phyloP scores from a whole-genome alignment of 2,888 invertebrate species.

The Scaeva pyrastri region DNA sequence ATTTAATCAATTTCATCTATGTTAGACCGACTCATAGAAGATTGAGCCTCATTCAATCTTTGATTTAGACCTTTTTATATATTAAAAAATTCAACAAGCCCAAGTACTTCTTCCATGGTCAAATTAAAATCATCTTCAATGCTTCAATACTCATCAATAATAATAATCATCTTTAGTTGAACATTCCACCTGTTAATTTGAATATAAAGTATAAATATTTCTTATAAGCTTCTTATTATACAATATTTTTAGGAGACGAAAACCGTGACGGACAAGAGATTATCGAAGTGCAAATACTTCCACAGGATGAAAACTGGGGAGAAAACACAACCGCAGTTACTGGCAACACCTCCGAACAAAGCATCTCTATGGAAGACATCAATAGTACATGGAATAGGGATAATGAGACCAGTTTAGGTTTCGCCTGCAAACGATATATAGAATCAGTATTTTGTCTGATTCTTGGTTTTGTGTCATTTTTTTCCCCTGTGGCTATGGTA shows the following conservation, averaged over 20 bases:
- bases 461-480: slow-evolving; percentile 92
- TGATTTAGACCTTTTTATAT: no score
- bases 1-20: no score
- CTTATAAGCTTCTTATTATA: no score
- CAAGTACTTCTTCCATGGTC: no score
- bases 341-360: slow-evolving; percentile 98
- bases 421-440: slow-evolving; percentile 92
- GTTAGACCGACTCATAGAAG: no score
- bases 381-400: slow-evolving; percentile 93
- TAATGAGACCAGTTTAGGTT: slow-evolving; percentile 88
- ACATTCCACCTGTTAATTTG: no score
- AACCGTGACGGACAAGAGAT: slow-evolving; percentile 93
- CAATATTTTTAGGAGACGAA: slow-evolving; percentile 85
- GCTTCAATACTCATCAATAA: no score
- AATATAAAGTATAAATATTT: no score
- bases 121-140: no score
- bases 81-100: no score
- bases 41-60: no score
- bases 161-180: no score
- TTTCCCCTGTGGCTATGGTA: slow-evolving; percentile 97
- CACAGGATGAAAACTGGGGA: slow-evolving; percentile 99
- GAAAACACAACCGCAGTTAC: slow-evolving; percentile 99
- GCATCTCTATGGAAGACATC: slow-evolving; percentile 96
- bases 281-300: slow-evolving; percentile 97
- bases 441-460: slow-evolving; percentile 92